phyloP scores from a whole-genome alignment of 2,113 vertebrate species.

The Danionella cerebrum region DNA sequence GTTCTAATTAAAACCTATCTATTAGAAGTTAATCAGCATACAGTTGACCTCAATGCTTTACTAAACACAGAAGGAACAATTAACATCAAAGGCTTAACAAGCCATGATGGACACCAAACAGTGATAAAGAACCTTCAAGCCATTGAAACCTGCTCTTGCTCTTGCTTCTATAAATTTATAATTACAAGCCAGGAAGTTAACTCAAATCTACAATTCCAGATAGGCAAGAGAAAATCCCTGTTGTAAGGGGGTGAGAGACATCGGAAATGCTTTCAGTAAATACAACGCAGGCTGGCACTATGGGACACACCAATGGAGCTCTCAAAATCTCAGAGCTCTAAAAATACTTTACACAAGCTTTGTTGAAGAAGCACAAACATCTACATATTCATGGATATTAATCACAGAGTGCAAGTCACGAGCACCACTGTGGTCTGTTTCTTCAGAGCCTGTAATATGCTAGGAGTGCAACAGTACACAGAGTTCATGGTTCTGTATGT shows the following conservation, averaged over 20 bases:
- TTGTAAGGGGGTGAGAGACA: background rate
- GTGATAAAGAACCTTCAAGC: background rate
- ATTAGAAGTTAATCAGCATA: slow-evolving; percentile 4
- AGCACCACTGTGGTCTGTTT: background rate
- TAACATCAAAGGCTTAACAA: background rate
- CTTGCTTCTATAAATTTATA: slow-evolving; percentile 28
- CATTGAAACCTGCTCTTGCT: slow-evolving; percentile 2
- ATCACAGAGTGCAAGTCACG: background rate
- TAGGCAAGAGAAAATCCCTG: background rate
- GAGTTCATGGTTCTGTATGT: too few relatives aligned
- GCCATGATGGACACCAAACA: background rate
- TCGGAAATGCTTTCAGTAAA: background rate
- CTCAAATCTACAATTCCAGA: slow-evolving; percentile 23
- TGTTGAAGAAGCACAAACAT: background rate
- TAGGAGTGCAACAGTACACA: too few relatives aligned
- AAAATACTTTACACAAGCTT: slow-evolving; percentile 10
- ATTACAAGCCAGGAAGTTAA: slow-evolving; percentile 17
- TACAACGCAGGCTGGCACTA: background rate
- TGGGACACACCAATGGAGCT: background rate
- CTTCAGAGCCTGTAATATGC: background rate
- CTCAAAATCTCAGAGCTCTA: background rate
- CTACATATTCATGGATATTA: background rate
- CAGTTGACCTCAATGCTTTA: background rate
- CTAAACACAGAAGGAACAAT: background rate
- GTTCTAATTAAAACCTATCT: slow-evolving; percentile 21